Conservation (phyloP, 1,140 invertebrate genomes). For the Bombus terrestris region DNA sequence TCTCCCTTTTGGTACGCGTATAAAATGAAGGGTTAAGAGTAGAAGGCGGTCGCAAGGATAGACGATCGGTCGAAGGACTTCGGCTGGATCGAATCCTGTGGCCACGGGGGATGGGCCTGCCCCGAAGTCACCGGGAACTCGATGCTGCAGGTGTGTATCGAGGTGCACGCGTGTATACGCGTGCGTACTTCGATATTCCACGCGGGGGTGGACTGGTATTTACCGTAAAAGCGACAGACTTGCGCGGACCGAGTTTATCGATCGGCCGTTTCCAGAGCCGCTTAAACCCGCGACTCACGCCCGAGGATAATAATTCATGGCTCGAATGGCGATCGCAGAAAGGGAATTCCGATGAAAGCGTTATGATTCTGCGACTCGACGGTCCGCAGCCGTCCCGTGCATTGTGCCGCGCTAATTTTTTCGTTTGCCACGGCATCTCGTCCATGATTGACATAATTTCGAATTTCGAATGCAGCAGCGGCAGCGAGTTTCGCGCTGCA, state of each 20-base stretch:
- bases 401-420: background rate
- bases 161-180: conserved; percentile 50
- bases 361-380: conserved; percentile 20
- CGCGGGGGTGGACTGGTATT: conserved; percentile 58
- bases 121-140: conserved; percentile 5
- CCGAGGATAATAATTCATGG: conserved; percentile 71
- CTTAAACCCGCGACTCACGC: conserved; percentile 68
- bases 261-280: conserved; percentile 68
- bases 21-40: conserved; percentile 25
- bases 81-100: conserved; percentile 42
- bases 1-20: background rate
- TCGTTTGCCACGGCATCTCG: background rate
- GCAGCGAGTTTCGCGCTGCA: background rate
- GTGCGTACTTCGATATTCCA: conserved; percentile 48
- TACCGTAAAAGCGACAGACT: conserved; percentile 69
- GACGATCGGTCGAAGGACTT: conserved; percentile 43
- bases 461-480: background rate
- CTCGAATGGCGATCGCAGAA: conserved; percentile 61
- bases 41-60: conserved; percentile 45
- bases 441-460: background rate
- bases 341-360: conserved; percentile 59
- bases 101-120: conserved; percentile 36
- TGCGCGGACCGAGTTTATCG: conserved; percentile 68
- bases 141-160: conserved; percentile 50
- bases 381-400: too few species aligned